Base-by-base conservation (phyloP, 2,888 invertebrate genomes). In the Drosophila koepferae region DNA sequence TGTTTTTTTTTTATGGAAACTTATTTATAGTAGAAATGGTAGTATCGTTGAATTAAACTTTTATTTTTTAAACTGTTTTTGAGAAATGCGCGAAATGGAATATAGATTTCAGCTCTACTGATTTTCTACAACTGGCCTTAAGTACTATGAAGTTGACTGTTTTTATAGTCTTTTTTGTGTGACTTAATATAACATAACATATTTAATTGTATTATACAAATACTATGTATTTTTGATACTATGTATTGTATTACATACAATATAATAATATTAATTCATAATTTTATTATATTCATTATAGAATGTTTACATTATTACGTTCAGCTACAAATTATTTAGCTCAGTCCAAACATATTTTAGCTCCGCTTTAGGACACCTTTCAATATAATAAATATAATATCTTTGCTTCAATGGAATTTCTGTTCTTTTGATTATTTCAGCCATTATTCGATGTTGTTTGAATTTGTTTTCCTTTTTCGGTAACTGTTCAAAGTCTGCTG, bases 401-500 rank as follows among this genome's bases (percentile, higher is more conserved):
- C 23, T 46, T 38, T 16, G 10, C 12, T 36, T 28, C 16, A 28
- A 38, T 59, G 5, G 9, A 36, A 43, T 36, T 16, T 28, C 3
- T 20, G 41, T 36, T 64, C 18, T 12, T 10, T 65, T 36, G 34
- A 18, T 38, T 28, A 28, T 36, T 44, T 16, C 34, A 23, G 16
- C 20, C 56, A 34, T 16, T 14, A 34, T 16, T 14, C 43, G 36
- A 20, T 6, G 23, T 36, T 7, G 18, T 5, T 12, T 10, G 46
- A 20, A 16, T 34, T 34, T 7, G 5, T 55, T 66, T 34, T 16
- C 23, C 66, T 23, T 49, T 53, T 53, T 70, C 31, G 44, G 38
- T 20, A 49, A 23, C 14, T 41, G 61, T 23, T 55, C 36, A 54
- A 48, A 70, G 60, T 70, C 55, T 43, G 20, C 34, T 44, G 8